Evolutionary conservation across 2,888 invertebrate species (phyloP), one percentile per base, ranked within the genome.

Genomic region (Tryphoninae sp.): DNA sequence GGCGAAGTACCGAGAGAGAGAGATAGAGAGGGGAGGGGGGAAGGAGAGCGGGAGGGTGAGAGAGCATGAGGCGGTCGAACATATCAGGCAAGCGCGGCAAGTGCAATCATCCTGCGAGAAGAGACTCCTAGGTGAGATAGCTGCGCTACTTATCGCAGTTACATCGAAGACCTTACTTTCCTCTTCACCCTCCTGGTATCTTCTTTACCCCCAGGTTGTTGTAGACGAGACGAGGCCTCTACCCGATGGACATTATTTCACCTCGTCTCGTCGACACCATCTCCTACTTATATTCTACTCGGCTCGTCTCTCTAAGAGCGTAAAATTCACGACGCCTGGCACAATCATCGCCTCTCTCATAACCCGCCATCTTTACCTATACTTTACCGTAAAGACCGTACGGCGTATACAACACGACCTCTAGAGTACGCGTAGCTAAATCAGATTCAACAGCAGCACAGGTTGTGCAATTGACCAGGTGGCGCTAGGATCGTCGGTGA

Each of bases 71-170:
- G 33, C 33, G 33, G 77, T 23, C 75, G 23, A 76, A 75, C 67
- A 59, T 75, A 67, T 75, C 69, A 61, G 71, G 71, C 51, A 81
- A 59, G 42, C 53, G 67, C 49, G 58, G 72, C 80, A 76, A 78
- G 82, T 79, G 82, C 71, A 79, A 79, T 78, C 69, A 73, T 68
- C 64, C 72, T 79, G 71, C 72, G 72, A 72, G 33, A 33, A 33
- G 33, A 33, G 58, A n/a, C 62, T 22, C 62, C 74, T 26, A 64
- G 55, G 61, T 64, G 68, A 74, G 78, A 78, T 33, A 33, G 33
- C 33, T 78, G 74, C 78, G 81, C 81, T 78, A 81, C 81, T 78
- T 81, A 82, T 82, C 82, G 72, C 71, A 58, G 78, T 82, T 78
- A 75, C 78, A 82, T 82, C 82, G 58, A 79, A 72, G 81, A 73